A percentile compares a stretch with the other conserved stretches of the same genome.
phyloP scores from a whole-genome alignment of 2,113 vertebrate genomes.

The Pipra filicauda region DNA sequence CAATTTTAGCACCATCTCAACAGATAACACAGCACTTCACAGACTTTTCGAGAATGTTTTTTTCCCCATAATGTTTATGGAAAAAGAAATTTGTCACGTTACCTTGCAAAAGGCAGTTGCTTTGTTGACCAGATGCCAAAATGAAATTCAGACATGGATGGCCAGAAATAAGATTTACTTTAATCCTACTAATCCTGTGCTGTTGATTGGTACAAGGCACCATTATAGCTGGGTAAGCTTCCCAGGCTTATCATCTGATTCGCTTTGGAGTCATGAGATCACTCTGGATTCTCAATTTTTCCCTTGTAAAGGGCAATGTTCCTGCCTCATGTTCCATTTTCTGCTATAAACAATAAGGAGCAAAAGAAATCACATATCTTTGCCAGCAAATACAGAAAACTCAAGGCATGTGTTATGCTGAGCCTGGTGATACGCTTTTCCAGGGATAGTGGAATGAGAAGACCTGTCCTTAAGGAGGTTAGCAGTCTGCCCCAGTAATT shows the following conservation, averaged over 20 bases:
- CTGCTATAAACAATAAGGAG: background rate
- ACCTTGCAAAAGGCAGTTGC: background rate
- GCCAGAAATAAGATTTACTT: slow-evolving; percentile 63
- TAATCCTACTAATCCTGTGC: slow-evolving; percentile 63
- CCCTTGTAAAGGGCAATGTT: background rate
- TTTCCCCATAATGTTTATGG: background rate
- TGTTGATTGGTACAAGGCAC: slow-evolving; percentile 62
- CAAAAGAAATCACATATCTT: background rate
- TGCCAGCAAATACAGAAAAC: background rate
- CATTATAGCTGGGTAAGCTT: slow-evolving; percentile 50
- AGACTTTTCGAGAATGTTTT: background rate
- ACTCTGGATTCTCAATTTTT: background rate
- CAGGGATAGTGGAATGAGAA: background rate
- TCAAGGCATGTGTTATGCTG: background rate
- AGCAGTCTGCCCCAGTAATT: background rate
- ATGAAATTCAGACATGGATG: slow-evolving; percentile 58
- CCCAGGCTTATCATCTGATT: slow-evolving; percentile 36
- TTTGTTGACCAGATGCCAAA: slow-evolving; percentile 55
- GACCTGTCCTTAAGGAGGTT: background rate
- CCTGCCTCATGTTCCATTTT: background rate
- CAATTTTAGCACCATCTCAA: slow-evolving; percentile 13
- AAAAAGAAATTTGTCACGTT: slow-evolving; percentile 36
- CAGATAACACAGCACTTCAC: background rate
- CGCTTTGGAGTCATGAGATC: slow-evolving; percentile 40
- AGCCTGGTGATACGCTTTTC: background rate